These are phyloP conservation scores for Coenonympha arcania DNA, from an alignment of 2,888 invertebrate genomes.

Conservation along the genomic window DNA sequence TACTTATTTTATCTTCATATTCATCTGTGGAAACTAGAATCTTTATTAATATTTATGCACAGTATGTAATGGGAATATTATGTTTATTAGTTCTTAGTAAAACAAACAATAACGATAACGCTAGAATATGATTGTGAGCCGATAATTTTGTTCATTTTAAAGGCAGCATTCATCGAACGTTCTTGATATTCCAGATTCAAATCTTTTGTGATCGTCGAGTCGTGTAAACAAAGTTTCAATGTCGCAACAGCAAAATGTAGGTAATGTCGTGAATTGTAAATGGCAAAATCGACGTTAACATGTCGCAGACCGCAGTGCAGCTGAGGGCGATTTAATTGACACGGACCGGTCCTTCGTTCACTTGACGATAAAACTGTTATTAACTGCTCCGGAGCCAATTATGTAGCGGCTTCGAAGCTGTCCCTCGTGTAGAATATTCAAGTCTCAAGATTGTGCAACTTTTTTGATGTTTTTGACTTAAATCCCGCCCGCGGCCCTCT, in stretches of 20 bases:
- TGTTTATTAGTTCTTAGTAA: too few species aligned
- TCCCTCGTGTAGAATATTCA: constrained; percentile 11
- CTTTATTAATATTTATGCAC: too few species aligned
- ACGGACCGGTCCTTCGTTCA: constrained; percentile 25
- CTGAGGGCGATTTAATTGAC: constrained; percentile 29
- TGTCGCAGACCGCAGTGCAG: constrained; percentile 25
- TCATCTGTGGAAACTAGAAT: too few species aligned
- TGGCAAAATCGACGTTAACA: constrained; percentile 12
- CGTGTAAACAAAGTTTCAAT: not conserved
- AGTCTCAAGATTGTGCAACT: constrained; percentile 14
- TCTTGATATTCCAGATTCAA: not conserved
- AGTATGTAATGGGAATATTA: too few species aligned
- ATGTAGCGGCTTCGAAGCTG: constrained; percentile 23
- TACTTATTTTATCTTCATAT: too few species aligned
- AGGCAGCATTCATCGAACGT: too few species aligned
- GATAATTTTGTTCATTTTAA: not conserved
- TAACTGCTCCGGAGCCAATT: constrained; percentile 33
- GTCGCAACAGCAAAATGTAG: not conserved
- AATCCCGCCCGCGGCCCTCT: not conserved
- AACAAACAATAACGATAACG: not conserved
- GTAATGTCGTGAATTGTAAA: constrained; percentile 9
- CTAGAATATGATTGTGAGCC: not conserved
- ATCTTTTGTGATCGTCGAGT: too few species aligned
- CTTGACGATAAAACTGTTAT: constrained; percentile 41
- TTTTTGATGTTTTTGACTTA: constrained; percentile 13